Evolutionary conservation across 2,113 vertebrate genomes (phyloP).

Genomic region (Setophaga petechia): DNA sequence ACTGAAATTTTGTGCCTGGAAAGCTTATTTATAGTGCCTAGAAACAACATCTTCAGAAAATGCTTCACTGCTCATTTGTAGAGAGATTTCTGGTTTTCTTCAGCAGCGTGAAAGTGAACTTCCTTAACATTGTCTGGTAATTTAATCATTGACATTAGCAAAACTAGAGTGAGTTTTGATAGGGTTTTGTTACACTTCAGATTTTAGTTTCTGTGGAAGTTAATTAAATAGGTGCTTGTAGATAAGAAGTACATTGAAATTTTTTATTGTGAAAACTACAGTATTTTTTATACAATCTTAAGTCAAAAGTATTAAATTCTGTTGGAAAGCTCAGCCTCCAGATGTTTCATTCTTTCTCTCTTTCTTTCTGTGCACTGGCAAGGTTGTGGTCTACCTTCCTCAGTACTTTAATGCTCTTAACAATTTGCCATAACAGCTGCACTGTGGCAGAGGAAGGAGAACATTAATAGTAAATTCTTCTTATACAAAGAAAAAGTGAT

Average conservation of each 20-base stretch:
- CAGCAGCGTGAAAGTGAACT: background rate
- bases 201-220: background rate
- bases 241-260: background rate
- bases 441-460: background rate
- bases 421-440: accelerated
- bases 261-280: background rate
- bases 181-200: background rate
- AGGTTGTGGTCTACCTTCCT: background rate
- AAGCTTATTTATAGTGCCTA: background rate
- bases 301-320: background rate
- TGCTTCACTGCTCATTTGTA: background rate
- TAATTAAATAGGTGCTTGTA: background rate
- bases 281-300: background rate
- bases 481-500: background rate
- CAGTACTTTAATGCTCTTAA: background rate
- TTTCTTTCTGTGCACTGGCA: background rate
- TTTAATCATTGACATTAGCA: background rate
- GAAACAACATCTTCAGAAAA: background rate
- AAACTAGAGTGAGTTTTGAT: background rate
- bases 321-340: background rate
- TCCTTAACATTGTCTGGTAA: background rate
- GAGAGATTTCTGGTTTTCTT: background rate
- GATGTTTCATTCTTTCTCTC: background rate
- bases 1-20: background rate
- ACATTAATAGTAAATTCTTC: background rate